Percentiles rank a stretch among this genome's conserved stretches.
These are phyloP conservation scores for Vombatus ursinus DNA, from an alignment of 2,113 vertebrate species.

Conservation along the genomic window DNA sequence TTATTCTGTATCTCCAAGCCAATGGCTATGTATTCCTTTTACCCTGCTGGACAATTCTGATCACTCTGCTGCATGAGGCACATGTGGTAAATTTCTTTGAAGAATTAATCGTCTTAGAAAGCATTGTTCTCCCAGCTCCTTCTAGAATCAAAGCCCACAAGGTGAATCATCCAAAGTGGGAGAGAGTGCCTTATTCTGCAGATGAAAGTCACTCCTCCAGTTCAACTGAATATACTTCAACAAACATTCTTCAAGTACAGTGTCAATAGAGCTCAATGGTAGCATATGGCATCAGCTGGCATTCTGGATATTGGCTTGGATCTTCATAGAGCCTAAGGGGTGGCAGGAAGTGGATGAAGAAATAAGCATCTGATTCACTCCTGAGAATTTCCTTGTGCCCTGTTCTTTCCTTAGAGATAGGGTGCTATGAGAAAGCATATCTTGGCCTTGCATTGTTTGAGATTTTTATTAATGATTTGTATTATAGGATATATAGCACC, in stretches of 20 bases:
- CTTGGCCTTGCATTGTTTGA: not conserved
- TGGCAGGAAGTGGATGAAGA: not conserved
- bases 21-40: not conserved
- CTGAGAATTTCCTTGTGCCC: not conserved
- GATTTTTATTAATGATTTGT: not conserved
- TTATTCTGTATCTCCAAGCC: not conserved
- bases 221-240: not conserved
- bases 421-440: not conserved
- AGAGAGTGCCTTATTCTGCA: not conserved
- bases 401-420: not conserved
- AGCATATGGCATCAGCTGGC: not conserved
- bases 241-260: not conserved
- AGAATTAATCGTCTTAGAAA: conserved; percentile 1
- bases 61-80: not conserved
- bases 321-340: not conserved
- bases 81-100: not conserved
- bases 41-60: not conserved
- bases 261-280: rapidly evolving
- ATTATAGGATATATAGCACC: not conserved
- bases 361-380: not conserved
- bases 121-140: not conserved
- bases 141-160: not conserved
- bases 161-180: not conserved
- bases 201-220: rapidly evolving
- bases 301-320: not conserved